These are phyloP conservation scores for Tetrapedia diversipes DNA, from an alignment of 2,888 invertebrate genomes.

Conservation along the genomic window DNA sequence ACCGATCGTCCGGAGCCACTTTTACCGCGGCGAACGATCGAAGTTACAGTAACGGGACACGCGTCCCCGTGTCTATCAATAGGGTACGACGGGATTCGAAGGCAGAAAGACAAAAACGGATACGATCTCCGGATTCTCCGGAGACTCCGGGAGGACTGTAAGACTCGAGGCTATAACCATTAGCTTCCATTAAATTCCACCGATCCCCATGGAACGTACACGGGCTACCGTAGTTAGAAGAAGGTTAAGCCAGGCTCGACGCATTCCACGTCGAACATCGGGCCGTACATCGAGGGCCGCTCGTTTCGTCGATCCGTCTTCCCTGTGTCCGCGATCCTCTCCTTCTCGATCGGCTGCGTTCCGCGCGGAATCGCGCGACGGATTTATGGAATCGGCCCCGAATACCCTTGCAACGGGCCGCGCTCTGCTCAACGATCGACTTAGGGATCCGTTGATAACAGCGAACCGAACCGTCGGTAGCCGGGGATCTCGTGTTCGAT, in stretches of 20 bases:
- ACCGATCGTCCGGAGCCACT: neutral
- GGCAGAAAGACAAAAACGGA: constrained; percentile 38
- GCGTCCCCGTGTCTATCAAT: constrained; percentile 23
- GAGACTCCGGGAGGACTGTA: neutral
- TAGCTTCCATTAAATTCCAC: constrained; percentile 76
- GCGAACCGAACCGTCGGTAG: constrained; percentile 4
- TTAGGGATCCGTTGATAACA: constrained; percentile 50
- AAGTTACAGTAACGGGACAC: constrained; percentile 53
- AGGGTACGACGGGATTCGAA: constrained; percentile 19
- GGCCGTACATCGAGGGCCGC: constrained; percentile 66
- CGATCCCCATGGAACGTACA: constrained; percentile 72
- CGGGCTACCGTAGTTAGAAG: constrained; percentile 73
- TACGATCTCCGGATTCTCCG: constrained; percentile 66
- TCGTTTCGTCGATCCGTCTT: constrained; percentile 53
- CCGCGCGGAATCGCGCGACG: constrained; percentile 33
- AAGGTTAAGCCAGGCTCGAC: constrained; percentile 61
- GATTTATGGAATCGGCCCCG: constrained; percentile 57
- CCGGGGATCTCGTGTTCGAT: neutral
- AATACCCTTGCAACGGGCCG: constrained; percentile 30
- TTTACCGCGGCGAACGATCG: neutral
- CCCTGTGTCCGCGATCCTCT: constrained; percentile 39
- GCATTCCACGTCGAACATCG: constrained; percentile 69
- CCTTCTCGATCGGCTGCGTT: constrained; percentile 36
- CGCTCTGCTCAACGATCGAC: constrained; percentile 36
- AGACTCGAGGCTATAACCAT: constrained; percentile 71